Base-by-base conservation (phyloP, 2,113 vertebrate species). In the Corapipo altera region DNA sequence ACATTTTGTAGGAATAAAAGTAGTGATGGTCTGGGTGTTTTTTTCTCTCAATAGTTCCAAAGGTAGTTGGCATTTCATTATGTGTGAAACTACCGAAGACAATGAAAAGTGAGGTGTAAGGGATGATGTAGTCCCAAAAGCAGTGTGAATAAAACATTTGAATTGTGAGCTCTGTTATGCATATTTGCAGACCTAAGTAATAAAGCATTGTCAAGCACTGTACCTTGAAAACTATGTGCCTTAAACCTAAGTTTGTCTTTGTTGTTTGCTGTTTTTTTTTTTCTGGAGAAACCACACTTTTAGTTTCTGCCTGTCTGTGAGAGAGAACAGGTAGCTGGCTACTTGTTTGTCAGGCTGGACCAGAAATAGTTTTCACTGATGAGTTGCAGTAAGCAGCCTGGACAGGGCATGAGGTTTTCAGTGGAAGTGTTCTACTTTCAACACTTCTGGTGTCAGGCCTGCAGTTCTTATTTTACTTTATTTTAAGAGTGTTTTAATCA, bases 11-110 rank as follows among this genome's bases (percentile, higher is more conserved):
- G 59, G 17, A 61, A 37, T 62, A 43, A 64, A 84, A n/a, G 23
- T 74, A 80, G 8, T 5, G 0, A 1, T 46, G 4, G 21, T 30
- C 35, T 66, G 20, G 20, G 1, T 2, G 10, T 9, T 30, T 46
- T 74, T 41, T 61, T 6, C 24, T 64, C 26, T 15, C n/a, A 46
- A 4, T 33, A 35, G 9, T 73, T 61, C 8, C 28, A 55, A 54
- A 77, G 66, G 6, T 8, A 71, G 20, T 15, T 51, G 39, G 11
- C 24, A 70, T 55, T 73, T 71, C 44, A 51, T 46, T 41, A 51
- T 78, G 24, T 85, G 26, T 8, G 33, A 74, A 61, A 32, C 24
- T 67, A 7, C 41, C 46, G 30, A 35, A 64, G 49, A 28, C 15
- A 16, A 4, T 5, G 16, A 80, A 51, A 35, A 19, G 5, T 80